Evolutionary conservation across 2,797 vertebrate species (phyloP), one percentile per base, ranked within the genome.

Genomic region (Lophius americanus): DNA sequence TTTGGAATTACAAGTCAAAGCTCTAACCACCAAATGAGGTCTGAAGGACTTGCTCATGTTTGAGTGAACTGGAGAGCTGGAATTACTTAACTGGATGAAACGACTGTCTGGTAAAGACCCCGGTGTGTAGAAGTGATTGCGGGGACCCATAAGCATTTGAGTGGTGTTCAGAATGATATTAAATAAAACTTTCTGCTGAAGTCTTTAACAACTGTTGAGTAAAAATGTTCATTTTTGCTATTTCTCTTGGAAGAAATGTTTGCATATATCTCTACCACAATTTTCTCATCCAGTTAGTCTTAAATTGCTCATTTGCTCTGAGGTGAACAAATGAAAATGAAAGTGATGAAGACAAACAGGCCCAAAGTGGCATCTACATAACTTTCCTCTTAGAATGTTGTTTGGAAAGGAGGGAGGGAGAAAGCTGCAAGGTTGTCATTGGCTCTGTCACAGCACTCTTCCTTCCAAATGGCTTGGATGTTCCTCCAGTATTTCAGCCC

Each of bases 121-220:
- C 70, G 50, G 87, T 75, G 87, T 88, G 87, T 72, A 88, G 83
- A 90, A 91, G 84, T 87, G 82, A 90, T 91, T 85, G 89, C 85
- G 81, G 80, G 62, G 68, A 82, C 71, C 75, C 64, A 70, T 86
- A 87, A 82, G 86, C 85, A 84, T 89, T 87, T 23, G 53, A 86
- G 78, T 70, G 69, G 75, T 76, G 79, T 67, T 85, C 68, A 70
- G 68, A 62, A 54, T 55, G 68, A 74, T 73, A 59, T 85, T 78
- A 85, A 84, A 82, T 58, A 55, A 73, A 71, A 60, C 41, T 67
- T 56, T 70, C 77, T 69, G 75, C 23, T 81, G 69, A 85, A 79
- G 76, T 76, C 65, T 81, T 78, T 85, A 84, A 83, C 67, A 82
- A 76, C 65, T 68, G 75, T 51, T 44, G 51, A 67, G 62, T 38